These are phyloP conservation scores for Tauraco erythrolophus DNA, from an alignment of 2,113 vertebrate genomes.

Conservation along the genomic window DNA sequence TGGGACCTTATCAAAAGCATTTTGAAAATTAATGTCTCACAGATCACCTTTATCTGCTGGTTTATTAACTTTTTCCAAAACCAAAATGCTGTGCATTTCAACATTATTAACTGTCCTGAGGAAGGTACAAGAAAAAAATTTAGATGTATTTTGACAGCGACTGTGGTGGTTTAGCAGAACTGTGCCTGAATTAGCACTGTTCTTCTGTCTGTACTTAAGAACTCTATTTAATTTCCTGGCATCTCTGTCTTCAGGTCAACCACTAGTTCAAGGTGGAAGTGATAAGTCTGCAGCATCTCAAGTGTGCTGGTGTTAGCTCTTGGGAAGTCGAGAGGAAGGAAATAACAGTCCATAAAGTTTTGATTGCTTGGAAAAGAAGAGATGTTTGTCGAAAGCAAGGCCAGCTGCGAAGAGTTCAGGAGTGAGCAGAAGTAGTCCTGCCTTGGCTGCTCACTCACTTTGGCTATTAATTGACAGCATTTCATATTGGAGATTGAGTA, in stretches of 20 bases:
- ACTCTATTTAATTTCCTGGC: slow-evolving; percentile 74
- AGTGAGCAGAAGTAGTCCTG: slow-evolving; percentile 8
- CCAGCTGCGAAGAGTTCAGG: slow-evolving; percentile 54
- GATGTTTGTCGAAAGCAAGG: slow-evolving; percentile 51
- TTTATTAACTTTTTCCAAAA: slow-evolving; percentile 65
- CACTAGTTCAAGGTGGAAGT: slow-evolving; percentile 79
- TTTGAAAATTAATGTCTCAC: slow-evolving; percentile 56
- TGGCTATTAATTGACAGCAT: neutral
- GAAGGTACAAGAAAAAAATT: neutral
- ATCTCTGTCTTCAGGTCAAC: slow-evolving; percentile 69
- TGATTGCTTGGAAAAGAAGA: slow-evolving; percentile 66
- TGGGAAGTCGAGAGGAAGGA: slow-evolving; percentile 79
- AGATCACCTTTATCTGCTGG: slow-evolving; percentile 56
- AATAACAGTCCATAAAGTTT: slow-evolving; percentile 72
- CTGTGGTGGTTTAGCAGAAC: slow-evolving; percentile 6
- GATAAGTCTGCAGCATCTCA: slow-evolving; percentile 78
- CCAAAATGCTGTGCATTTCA: slow-evolving; percentile 53
- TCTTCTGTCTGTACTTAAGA: slow-evolving; percentile 50
- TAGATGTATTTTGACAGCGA: slow-evolving; percentile 43
- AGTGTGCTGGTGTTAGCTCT: slow-evolving; percentile 72
- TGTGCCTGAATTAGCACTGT: slow-evolving; percentile 33
- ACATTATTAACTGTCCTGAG: slow-evolving; percentile 44
- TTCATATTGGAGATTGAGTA: neutral
- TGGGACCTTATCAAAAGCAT: slow-evolving; percentile 50
- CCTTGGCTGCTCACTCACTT: neutral